Base-by-base conservation (phyloP, 2,797 vertebrate genomes). In the Pseudochaenichthys georgianus region DNA sequence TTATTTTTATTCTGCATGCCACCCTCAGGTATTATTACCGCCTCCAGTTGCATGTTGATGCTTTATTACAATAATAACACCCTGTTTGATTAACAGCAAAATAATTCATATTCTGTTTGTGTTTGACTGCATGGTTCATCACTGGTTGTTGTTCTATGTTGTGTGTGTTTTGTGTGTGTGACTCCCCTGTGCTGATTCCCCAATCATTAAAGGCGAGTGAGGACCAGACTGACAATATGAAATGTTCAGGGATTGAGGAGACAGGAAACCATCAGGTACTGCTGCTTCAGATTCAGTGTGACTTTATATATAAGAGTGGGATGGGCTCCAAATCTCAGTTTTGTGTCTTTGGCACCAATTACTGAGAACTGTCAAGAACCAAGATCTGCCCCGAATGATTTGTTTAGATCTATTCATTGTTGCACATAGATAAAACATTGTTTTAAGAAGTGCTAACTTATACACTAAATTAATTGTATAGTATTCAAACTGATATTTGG, bases 211-310 rank as follows among this genome's bases (percentile, higher is more conserved):
- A 98, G 97, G 96, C 93, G 80, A 88, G 96, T 92, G 95, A 96
- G 93, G 96, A 98, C 87, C 95, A 92, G 93, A 94, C 67, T 94
- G 97, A 97, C 94, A 91, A 81, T 93, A 88, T 95, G 95, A 97
- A 95, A 97, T 96, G 88, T 95, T 95, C 96, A 92, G 91, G 94
- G 88, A 88, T 88, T 93, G 97, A 96, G 86, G 96, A 97, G 71
- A 89, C 94, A 57, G 89, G 94, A 93, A 54, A 88, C 90, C 92
- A 92, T 92, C 97, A 98, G 97, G 97, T 99, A 98, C 91, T 91
- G 80, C 87, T 71, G 71, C 88, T 73, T 75, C 51, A 65, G 53
- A 77, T 80, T 9, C 76, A 71, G 65, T 63, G 38, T 69, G 61
- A 74, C 57, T 73, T 64, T 42, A 72, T 45, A 9, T 86, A 31